Evolutionary conservation across 2,888 invertebrate species (phyloP).

Genomic region (Pristionchus japonicus): DNA sequence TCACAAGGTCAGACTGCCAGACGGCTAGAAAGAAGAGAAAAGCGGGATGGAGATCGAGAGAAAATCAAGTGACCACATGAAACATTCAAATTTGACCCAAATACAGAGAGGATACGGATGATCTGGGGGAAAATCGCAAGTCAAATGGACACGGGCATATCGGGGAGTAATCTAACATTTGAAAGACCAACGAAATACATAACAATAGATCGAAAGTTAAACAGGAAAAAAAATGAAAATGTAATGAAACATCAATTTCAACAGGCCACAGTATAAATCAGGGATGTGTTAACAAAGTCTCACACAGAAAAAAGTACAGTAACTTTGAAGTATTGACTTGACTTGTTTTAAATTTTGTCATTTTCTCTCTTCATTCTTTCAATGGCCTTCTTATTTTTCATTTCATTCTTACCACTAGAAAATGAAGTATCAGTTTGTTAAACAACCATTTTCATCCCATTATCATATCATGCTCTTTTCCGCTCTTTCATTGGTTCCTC

Average conservation of each 20-base stretch:
- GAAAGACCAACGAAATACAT: neutral
- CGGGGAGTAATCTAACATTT: neutral
- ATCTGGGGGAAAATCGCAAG: neutral
- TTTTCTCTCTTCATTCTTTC: neutral
- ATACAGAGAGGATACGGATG: neutral
- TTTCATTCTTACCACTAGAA: neutral
- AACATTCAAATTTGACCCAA: slow-evolving; percentile 14
- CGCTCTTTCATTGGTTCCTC: neutral
- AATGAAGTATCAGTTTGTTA: no score
- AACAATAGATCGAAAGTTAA: neutral
- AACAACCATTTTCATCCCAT: no score
- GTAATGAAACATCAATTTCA: no score
- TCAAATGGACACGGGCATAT: neutral
- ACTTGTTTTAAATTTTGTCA: neutral
- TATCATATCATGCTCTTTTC: neutral
- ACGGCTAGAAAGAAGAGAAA: slow-evolving; percentile 25
- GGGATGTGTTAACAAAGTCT: neutral
- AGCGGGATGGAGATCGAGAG: neutral
- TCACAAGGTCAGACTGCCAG: slow-evolving; percentile 30
- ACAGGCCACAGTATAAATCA: neutral
- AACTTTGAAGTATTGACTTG: neutral
- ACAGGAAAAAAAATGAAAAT: neutral
- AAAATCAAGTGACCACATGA: neutral
- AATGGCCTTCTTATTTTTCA: neutral
- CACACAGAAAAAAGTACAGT: neutral